A percentile compares a stretch with the other conserved stretches of the same genome.
Evolutionary conservation across 2,797 vertebrate genomes (phyloP).

Genomic region (Cossypha dichroa): DNA sequence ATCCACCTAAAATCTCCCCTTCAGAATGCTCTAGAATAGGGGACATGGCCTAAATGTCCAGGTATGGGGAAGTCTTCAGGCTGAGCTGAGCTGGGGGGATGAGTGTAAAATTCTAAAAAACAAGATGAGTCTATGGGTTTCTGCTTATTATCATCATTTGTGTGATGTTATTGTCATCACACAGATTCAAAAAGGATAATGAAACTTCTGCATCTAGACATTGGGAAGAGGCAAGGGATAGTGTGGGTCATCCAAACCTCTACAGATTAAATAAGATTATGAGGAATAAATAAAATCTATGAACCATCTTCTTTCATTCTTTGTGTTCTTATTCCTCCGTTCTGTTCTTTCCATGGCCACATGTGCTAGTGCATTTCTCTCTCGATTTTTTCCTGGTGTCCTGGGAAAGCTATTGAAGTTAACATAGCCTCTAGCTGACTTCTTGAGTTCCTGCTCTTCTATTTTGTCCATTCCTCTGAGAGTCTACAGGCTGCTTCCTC

Average conservation of each 20-base stretch:
- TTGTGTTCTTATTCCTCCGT: neutral
- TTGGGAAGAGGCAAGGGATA: neutral
- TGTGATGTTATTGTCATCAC: neutral
- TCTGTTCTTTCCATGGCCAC: neutral
- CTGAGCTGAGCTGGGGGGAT: fast-evolving
- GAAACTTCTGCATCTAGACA: neutral
- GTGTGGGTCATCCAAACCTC: neutral
- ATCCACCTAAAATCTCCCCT: neutral
- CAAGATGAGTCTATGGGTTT: neutral
- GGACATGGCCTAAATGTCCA: neutral
- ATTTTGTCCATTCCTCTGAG: neutral
- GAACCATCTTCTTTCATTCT: neutral
- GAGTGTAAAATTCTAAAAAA: neutral
- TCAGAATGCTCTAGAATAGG: neutral
- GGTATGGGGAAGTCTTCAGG: neutral
- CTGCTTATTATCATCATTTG: neutral
- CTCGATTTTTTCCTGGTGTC: neutral
- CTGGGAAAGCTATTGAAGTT: neutral
- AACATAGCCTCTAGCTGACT: neutral
- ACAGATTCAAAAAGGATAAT: neutral
- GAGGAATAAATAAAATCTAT: neutral
- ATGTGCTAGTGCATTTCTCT: neutral
- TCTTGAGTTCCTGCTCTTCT: neutral
- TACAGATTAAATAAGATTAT: neutral
- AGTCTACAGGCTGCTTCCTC: neutral